Percentiles rank a stretch among this genome's conserved stretches.
phyloP scores from a whole-genome alignment of 2,113 vertebrate species.

The Crotalus tigris region DNA sequence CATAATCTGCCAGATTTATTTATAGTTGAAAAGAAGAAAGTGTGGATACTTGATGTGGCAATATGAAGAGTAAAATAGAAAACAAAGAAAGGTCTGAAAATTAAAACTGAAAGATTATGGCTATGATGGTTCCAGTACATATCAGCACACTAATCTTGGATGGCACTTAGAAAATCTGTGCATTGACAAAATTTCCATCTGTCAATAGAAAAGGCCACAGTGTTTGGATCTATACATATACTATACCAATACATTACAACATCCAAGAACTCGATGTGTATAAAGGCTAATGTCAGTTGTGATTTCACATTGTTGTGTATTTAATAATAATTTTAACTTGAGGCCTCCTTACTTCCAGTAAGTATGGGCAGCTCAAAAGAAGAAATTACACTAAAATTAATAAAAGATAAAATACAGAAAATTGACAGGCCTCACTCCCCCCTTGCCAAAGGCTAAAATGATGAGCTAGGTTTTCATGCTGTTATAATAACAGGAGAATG shows the following conservation, averaged over 20 bases:
- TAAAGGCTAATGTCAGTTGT: neutral
- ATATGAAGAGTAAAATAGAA: neutral
- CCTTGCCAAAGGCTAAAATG: neutral
- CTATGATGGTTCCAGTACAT: neutral
- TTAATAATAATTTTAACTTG: neutral
- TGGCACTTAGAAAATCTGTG: neutral
- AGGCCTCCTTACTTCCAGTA: neutral
- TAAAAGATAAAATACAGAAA: neutral
- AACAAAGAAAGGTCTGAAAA: neutral
- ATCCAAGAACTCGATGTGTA: neutral
- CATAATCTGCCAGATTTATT: neutral
- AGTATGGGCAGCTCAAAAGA: neutral
- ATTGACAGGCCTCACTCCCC: neutral
- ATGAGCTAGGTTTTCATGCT: neutral
- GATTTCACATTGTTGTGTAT: neutral
- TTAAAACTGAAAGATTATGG: neutral
- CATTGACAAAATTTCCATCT: neutral
- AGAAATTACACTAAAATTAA: neutral
- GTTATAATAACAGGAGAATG: neutral
- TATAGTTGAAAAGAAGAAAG: neutral
- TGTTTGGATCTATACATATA: neutral
- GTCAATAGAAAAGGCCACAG: neutral
- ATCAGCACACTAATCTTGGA: neutral
- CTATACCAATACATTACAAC: neutral
- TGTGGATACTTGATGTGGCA: neutral